phyloP scores from a whole-genome alignment of 2,888 invertebrate species.

The Lottia gigantea region DNA sequence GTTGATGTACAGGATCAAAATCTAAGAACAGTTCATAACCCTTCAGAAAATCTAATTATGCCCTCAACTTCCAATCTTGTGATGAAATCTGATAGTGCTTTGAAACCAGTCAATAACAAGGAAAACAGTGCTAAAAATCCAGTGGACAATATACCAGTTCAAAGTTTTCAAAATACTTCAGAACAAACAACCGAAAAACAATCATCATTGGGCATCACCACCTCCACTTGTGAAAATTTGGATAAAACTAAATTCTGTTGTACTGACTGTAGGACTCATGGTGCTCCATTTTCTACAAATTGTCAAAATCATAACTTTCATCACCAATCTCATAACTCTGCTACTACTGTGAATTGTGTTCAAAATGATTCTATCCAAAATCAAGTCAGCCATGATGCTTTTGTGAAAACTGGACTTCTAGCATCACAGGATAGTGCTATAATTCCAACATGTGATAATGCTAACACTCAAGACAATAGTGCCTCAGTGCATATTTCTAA shows the following conservation, averaged over 20 bases:
- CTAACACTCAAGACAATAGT: background rate
- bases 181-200: background rate
- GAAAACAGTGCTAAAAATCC: background rate
- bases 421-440: constrained; percentile 1
- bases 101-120: background rate
- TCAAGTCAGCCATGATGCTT: constrained; percentile 10
- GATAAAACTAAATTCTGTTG: constrained; percentile 29
- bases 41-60: background rate
- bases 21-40: background rate
- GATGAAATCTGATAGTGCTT: background rate
- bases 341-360: background rate
- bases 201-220: background rate
- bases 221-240: background rate
- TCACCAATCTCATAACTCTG: background rate
- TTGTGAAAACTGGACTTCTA: background rate
- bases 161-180: background rate
- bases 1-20: constrained; percentile 16
- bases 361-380: constrained; percentile 7
- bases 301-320: constrained; percentile 30
- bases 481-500: background rate
- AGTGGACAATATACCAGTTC: background rate
- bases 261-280: constrained; percentile 35
- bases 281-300: constrained; percentile 36
- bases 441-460: constrained; percentile 5
- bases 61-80: background rate